phyloP scores from a whole-genome alignment of 2,888 invertebrate species.

The Tiphia femorata region DNA sequence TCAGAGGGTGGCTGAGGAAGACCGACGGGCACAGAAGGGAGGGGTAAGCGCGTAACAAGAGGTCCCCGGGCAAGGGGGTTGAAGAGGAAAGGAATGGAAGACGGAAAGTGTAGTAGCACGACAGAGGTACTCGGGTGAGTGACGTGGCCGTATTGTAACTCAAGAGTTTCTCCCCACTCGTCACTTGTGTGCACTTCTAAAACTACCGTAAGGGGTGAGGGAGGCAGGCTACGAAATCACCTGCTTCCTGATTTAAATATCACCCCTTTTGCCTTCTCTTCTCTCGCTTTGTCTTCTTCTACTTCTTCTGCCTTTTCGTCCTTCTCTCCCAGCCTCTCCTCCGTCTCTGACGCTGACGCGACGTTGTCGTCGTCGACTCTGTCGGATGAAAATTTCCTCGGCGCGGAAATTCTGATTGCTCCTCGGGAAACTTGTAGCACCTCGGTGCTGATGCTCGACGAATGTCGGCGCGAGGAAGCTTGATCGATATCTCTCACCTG shows the following conservation, averaged over 20 bases:
- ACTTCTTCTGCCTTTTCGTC: not conserved
- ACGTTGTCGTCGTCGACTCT: not conserved
- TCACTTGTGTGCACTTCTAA: slow-evolving; percentile 34
- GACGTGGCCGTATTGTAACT: slow-evolving; percentile 49
- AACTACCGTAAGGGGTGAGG: slow-evolving; percentile 7
- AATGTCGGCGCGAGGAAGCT: not conserved
- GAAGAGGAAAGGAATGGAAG: slow-evolving; percentile 40
- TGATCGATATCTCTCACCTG: not conserved
- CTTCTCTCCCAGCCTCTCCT: not conserved
- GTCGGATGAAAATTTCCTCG: not conserved
- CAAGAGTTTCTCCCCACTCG: slow-evolving; percentile 45
- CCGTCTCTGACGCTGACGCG: not conserved
- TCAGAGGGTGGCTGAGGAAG: no score
- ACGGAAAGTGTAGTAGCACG: not conserved
- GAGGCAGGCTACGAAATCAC: slow-evolving; percentile 12
- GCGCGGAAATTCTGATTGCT: not conserved
- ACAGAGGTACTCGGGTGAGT: not conserved
- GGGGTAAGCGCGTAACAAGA: slow-evolving; percentile 56
- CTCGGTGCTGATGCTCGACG: no score
- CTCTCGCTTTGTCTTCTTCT: not conserved
- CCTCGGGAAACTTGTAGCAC: not conserved
- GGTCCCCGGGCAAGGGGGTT: slow-evolving; percentile 42
- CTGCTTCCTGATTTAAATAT: slow-evolving; percentile 25
- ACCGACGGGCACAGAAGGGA: slow-evolving; percentile 1
- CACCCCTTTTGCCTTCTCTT: not conserved